Conservation (phyloP, 2,113 vertebrate genomes). For the Solenodon paradoxus region DNA sequence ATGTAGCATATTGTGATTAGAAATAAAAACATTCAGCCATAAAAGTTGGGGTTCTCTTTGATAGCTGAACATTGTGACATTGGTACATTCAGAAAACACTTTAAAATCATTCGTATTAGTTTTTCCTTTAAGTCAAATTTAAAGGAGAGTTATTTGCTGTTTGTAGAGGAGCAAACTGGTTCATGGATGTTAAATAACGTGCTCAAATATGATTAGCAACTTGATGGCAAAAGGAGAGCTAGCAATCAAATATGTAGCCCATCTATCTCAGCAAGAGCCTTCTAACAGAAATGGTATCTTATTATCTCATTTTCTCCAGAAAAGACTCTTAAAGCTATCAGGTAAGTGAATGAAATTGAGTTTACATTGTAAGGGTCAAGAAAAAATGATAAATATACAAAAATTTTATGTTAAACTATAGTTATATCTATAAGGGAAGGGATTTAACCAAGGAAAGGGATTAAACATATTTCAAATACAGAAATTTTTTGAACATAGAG, state of each 20-base stretch:
- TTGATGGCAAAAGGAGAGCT: not conserved
- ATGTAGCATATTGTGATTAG: not conserved
- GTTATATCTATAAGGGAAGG: not conserved
- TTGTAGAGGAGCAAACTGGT: not conserved
- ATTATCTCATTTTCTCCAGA: constrained; percentile 12
- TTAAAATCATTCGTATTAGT: constrained; percentile 36
- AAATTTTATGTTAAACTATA: not conserved
- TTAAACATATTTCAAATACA: constrained; percentile 7
- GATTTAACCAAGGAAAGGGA: not conserved
- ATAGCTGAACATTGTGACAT: not conserved
- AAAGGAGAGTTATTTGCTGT: constrained; percentile 8
- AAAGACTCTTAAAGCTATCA: not conserved
- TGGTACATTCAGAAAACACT: constrained; percentile 45
- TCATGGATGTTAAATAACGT: constrained; percentile 28
- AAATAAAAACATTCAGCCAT: not conserved
- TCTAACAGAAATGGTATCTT: not conserved
- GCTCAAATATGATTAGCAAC: not conserved
- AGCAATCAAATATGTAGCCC: not conserved
- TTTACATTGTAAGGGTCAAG: not conserved
- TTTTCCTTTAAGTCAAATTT: constrained; percentile 12
- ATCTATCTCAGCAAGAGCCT: not conserved
- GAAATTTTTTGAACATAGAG: not conserved
- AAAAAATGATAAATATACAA: not conserved
- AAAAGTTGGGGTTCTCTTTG: not conserved
- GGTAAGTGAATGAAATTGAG: not conserved